Percentiles rank a stretch among this genome's conserved stretches.
These are phyloP conservation scores for Speoplatyrhinus poulsoni DNA, from an alignment of 2,113 vertebrate genomes.

Conservation along the genomic window DNA sequence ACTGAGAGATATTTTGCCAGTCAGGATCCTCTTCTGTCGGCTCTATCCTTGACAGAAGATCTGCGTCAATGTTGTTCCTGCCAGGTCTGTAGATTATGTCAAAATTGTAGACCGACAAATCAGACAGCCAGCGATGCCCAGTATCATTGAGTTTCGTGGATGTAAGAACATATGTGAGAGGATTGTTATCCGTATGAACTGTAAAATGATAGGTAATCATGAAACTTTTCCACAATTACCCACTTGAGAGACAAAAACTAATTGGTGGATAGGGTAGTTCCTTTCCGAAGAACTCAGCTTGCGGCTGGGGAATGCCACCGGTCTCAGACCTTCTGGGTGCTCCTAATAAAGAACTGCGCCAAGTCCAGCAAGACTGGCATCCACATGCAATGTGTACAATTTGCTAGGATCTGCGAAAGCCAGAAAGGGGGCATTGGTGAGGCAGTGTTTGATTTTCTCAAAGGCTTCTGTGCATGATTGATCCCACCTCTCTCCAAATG, in stretches of 20 bases:
- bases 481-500: no score
- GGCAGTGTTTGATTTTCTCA: no score
- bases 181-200: constrained; percentile 1
- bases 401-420: no score
- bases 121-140: neutral
- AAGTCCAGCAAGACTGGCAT: no score
- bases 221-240: constrained; percentile 12
- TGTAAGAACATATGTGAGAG: neutral
- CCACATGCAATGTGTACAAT: no score
- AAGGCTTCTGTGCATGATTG: no score
- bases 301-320: no score
- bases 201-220: constrained; percentile 10
- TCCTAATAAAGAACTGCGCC: no score
- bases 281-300: no score
- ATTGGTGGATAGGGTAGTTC: no score
- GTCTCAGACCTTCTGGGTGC: no score
- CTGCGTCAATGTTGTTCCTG: constrained; percentile 2
- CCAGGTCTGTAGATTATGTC: neutral
- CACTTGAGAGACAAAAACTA: constrained; percentile 10
- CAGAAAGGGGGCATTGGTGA: no score
- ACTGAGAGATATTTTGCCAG: neutral
- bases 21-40: neutral
- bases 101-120: neutral
- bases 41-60: neutral
- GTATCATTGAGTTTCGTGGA: neutral